Conservation (phyloP, 2,888 invertebrate genomes). For the Marasmarcha lunaedactyla region DNA sequence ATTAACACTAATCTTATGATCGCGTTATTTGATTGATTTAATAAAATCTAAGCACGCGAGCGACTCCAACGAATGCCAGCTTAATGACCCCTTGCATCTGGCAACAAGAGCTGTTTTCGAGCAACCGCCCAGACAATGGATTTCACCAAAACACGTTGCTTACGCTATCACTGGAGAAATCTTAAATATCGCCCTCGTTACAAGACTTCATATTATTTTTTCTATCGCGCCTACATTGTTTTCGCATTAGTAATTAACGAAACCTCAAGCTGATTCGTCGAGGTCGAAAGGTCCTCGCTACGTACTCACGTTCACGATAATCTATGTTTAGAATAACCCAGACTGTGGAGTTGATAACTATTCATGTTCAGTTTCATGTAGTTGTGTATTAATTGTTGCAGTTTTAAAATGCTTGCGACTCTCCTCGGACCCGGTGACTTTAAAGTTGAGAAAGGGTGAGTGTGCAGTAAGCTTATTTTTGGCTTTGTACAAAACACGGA, state of each 20-base stretch:
- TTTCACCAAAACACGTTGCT: neutral
- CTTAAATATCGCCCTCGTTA: neutral
- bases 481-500: too few species aligned
- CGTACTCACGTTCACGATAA: too few species aligned
- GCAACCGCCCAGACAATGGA: neutral
- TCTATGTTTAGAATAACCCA: too few species aligned
- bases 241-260: neutral
- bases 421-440: slow-evolving; percentile 89
- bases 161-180: neutral
- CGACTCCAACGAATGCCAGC: slow-evolving; percentile 15
- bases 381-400: slow-evolving; percentile 63
- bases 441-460: slow-evolving; percentile 92
- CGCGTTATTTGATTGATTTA: slow-evolving; percentile 26
- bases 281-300: too few species aligned
- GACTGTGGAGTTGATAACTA: too few species aligned
- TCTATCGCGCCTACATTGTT: neutral
- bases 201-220: neutral
- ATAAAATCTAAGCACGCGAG: slow-evolving; percentile 34
- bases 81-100: too few species aligned
- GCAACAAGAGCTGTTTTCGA: neutral
- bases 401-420: slow-evolving; percentile 94
- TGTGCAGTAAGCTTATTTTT: slow-evolving; percentile 13
- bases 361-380: too few species aligned
- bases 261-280: too few species aligned
- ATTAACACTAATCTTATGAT: slow-evolving; percentile 53